A percentile compares a stretch with the other conserved stretches of the same genome.
Evolutionary conservation across 2,113 vertebrate species (phyloP).

Genomic region (Synodontis membranacea): DNA sequence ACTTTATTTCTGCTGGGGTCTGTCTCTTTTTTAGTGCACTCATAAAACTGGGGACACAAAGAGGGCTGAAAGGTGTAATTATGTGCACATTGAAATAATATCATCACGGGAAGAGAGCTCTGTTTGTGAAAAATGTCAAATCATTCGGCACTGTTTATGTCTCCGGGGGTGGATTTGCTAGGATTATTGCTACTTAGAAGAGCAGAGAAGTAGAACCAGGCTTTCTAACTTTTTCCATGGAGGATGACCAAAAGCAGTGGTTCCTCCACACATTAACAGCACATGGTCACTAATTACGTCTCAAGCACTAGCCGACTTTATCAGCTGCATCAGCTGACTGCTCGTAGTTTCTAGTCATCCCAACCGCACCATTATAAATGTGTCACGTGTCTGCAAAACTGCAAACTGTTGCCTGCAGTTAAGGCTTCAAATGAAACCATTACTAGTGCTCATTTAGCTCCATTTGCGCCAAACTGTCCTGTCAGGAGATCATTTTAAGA

Average conservation of each 20-base stretch:
- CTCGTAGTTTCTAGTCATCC: not conserved
- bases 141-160: conserved; percentile 31
- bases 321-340: conserved; percentile 57
- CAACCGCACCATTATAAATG: not conserved
- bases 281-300: conserved; percentile 59
- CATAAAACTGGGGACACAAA: conserved; percentile 18
- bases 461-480: conserved; percentile 29
- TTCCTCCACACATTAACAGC: conserved; percentile 49
- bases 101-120: conserved; percentile 8
- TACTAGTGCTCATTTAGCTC: conserved; percentile 13
- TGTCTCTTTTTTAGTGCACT: conserved; percentile 31
- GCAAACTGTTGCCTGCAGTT: conserved; percentile 35
- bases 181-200: conserved; percentile 46
- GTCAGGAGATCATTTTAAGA: conserved; percentile 43
- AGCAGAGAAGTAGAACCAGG: not conserved
- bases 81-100: conserved; percentile 28
- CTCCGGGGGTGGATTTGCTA: conserved; percentile 32
- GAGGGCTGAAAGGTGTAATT: conserved; percentile 14
- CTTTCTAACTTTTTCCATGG: conserved; percentile 28
- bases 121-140: conserved; percentile 28
- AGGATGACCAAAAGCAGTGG: conserved; percentile 55
- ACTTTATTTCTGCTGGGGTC: conserved; percentile 8
- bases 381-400: conserved; percentile 12
- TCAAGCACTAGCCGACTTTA: conserved; percentile 13
- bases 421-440: not conserved